Evolutionary conservation across 2,113 vertebrate species (phyloP), one percentile per base, ranked within the genome.

Genomic region (Cochlearius cochlearius): DNA sequence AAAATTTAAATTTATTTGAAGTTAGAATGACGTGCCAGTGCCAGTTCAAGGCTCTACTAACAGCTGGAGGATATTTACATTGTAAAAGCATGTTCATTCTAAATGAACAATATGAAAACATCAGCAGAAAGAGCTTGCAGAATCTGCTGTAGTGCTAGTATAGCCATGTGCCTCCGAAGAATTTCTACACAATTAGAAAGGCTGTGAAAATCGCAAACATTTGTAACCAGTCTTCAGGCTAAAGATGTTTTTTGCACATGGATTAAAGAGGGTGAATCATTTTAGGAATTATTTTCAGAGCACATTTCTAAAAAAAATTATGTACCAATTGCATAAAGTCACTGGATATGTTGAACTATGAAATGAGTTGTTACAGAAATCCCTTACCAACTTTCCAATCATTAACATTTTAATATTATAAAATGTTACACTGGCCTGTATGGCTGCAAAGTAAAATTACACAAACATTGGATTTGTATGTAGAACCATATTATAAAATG

Each of bases 231-330:
- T 68, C 43, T 84, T 30, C 14, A 83, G 23, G 45, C 5, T 78
- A 92, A 90, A 88, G 52, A 52, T n/a, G 4, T 20, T 62, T 93
- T 88, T 92, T 84, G 26, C n/a, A 63, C 41, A 68, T 55, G n/a
- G 27, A n/a, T 38, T 81, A 53, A 59, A 91, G n/a, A 86, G 6
- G 6, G 2, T 68, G 41, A 92, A 38, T 92, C 26, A 94, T 64
- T 90, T 84, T 56, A 89, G 10, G 72, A 95, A 90, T 43, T 50
- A 62, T 90, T 84, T 97, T 94, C 23, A 59, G 62, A 84, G 23
- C 15, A 73, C 11, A 38, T 87, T 86, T 60, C 66, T 78, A 38
- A 85, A 84, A 77, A 71, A 17, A 3, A 43, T 43, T 19, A 12
- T 30, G 30, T 38, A 69, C 45, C 2, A 1, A 22, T 52, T 32